phyloP scores from a whole-genome alignment of 2,888 invertebrate species.

The Barypeithes pellucidus region DNA sequence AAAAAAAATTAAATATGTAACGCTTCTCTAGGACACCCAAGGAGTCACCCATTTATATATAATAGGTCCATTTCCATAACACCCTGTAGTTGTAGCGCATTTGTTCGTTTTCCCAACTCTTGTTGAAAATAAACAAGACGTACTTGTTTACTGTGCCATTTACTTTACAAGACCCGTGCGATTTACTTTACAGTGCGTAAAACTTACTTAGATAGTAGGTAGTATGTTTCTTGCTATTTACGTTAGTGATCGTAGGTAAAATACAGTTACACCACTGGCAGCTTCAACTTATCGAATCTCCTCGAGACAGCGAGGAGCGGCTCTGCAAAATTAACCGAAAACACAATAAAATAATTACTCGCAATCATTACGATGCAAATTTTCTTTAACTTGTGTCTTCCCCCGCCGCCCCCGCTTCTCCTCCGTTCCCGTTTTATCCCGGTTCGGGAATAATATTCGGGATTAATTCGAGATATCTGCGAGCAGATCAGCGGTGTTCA shows the following conservation, averaged over 20 bases:
- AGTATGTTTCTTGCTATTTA: no score
- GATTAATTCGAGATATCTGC: constrained; percentile 69
- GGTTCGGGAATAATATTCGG: constrained; percentile 65
- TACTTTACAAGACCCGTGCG: no score
- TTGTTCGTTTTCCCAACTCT: no score
- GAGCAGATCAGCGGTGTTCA: constrained; percentile 66
- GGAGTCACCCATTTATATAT: no score
- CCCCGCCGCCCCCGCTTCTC: constrained; percentile 9
- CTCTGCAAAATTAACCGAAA: constrained; percentile 50
- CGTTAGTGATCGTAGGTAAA: no score
- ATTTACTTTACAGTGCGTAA: no score
- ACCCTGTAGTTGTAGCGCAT: no score
- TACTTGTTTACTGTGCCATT: no score
- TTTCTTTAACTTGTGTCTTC: constrained; percentile 69
- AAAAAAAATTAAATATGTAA: no score
- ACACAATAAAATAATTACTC: constrained; percentile 67
- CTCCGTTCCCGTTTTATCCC: constrained; percentile 28
- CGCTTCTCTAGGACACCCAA: no score
- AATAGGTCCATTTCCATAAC: no score
- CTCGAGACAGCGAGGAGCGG: constrained; percentile 25
- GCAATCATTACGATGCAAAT: constrained; percentile 70
- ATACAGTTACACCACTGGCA: constrained; percentile 7
- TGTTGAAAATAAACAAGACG: no score
- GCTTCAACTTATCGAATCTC: constrained; percentile 26
- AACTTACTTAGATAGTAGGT: not conserved